Base-by-base conservation (phyloP, 1,140 invertebrate species). In the Oscheius sp. region DNA sequence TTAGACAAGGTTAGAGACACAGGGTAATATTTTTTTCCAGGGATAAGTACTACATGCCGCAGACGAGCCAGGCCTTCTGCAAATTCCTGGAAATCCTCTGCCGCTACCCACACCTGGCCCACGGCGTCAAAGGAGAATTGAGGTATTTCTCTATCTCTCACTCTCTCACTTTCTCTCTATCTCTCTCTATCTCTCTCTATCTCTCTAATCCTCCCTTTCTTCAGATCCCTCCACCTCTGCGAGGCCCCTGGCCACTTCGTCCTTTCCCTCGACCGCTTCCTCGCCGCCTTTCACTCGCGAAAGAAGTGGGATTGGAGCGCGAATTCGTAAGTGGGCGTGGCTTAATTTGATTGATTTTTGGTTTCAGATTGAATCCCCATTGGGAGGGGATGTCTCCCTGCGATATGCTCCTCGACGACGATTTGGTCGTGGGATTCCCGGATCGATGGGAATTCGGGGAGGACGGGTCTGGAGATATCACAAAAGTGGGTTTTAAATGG, bases 171-270 rank as follows among this genome's bases (percentile, higher is more conserved):
- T n/a, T n/a, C n/a, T n/a, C n/a, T n/a, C n/a, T n/a, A n/a, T n/a
- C n/a, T n/a, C n/a, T n/a, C n/a, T n/a, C n/a, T n/a, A n/a, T n/a
- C n/a, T n/a, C n/a, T n/a, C n/a, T n/a, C n/a, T n/a, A n/a, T n/a
- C n/a, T 2, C 18, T 62, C 28, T 77, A 61, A 20, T 75, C 15
- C 70, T 18, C 3, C 32, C 36, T 36, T 34, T 35, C 1, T 79
- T 73, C 59, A 79, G 78, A 32, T 70, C 74, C 26, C 63, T 80
- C 20, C 79, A 80, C 34, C 71, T 80, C 20, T 83, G 80, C 62
- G 79, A 80, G 62, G 71, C 74, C 15, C 80, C 80, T 13, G 80
- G 80, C 1, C 74, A 63, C 34, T 81, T 81, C 70, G 67, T 81
- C 26, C 34, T 32, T 46, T 77, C 79, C 2, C 20, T 82, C 15